phyloP scores from a whole-genome alignment of 1,140 invertebrate genomes.

The Zaprionus ghesquierei region DNA sequence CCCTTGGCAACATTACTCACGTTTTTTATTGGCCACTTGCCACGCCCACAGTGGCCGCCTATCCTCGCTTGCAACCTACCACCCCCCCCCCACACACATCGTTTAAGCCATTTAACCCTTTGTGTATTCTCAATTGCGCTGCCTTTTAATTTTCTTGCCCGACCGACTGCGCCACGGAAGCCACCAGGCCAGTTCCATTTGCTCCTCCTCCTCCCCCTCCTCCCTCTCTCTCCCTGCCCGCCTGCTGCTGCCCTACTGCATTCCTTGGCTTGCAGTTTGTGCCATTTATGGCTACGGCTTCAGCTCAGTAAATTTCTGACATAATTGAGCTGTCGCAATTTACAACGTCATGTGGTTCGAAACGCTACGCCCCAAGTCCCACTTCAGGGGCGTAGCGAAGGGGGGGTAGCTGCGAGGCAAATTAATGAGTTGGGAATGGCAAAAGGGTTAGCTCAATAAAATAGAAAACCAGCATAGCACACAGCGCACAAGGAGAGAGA shows the following conservation, averaged over 20 bases:
- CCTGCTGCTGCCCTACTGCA: slow-evolving; percentile 6
- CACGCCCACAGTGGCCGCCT: slow-evolving; percentile 36
- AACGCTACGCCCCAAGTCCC: not conserved
- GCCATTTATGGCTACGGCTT: slow-evolving; percentile 39
- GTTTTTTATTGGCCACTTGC: slow-evolving; percentile 69
- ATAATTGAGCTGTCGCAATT: slow-evolving; percentile 62
- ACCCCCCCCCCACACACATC: not conserved
- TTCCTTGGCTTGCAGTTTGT: slow-evolving; percentile 28
- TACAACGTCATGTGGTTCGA: slow-evolving; percentile 34
- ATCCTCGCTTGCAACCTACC: not conserved
- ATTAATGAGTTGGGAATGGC: slow-evolving; percentile 30
- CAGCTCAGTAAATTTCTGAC: slow-evolving; percentile 51
- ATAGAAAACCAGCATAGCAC: not conserved
- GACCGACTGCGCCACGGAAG: slow-evolving; percentile 8
- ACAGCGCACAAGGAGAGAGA: not conserved
- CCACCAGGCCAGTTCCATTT: slow-evolving; percentile 21
- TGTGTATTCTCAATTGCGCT: slow-evolving; percentile 55
- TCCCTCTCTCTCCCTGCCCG: not conserved
- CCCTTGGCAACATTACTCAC: slow-evolving; percentile 64
- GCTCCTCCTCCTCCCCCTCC: not conserved
- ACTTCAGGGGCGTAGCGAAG: not conserved
- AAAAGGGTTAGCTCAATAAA: slow-evolving; percentile 20
- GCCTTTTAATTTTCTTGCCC: slow-evolving; percentile 71
- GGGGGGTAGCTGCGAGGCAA: not conserved
- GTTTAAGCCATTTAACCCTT: slow-evolving; percentile 74